phyloP scores from a whole-genome alignment of 2,888 invertebrate genomes.

The Halictus ligatus region DNA sequence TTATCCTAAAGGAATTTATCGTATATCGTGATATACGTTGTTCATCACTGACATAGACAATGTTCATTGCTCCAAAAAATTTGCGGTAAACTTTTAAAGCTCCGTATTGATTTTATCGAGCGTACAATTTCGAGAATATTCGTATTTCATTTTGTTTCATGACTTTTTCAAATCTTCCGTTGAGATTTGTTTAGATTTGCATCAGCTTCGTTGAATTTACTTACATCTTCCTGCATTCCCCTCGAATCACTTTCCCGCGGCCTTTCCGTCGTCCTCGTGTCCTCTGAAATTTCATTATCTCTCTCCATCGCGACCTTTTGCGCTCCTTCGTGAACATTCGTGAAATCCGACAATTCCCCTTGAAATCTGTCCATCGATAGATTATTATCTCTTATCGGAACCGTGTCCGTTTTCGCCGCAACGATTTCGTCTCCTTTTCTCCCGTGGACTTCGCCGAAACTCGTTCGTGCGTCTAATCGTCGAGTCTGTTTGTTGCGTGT shows the following conservation, averaged over 20 bases:
- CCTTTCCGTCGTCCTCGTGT: background rate
- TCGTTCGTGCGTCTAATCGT: background rate
- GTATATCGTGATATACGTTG: too few species aligned
- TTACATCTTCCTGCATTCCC: constrained; percentile 9
- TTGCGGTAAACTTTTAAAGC: too few species aligned
- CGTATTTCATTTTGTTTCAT: background rate
- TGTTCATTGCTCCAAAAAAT: too few species aligned
- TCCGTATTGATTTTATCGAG: too few species aligned
- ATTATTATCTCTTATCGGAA: background rate
- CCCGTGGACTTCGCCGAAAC: background rate
- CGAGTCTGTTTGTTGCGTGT: background rate
- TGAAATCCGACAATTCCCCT: background rate
- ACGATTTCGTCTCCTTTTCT: constrained; percentile 13
- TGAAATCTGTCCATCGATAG: background rate
- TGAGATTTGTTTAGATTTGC: background rate
- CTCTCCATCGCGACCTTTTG: background rate
- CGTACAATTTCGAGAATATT: too few species aligned
- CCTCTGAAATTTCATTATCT: background rate
- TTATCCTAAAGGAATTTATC: too few species aligned
- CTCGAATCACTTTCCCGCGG: background rate
- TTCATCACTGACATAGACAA: too few species aligned
- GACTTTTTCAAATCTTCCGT: background rate
- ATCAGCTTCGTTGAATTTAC: background rate
- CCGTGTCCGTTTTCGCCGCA: background rate
- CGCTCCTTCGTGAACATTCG: background rate